These are phyloP conservation scores for Chaetodon trifasciatus DNA, from an alignment of 2,797 vertebrate genomes.

Conservation along the genomic window DNA sequence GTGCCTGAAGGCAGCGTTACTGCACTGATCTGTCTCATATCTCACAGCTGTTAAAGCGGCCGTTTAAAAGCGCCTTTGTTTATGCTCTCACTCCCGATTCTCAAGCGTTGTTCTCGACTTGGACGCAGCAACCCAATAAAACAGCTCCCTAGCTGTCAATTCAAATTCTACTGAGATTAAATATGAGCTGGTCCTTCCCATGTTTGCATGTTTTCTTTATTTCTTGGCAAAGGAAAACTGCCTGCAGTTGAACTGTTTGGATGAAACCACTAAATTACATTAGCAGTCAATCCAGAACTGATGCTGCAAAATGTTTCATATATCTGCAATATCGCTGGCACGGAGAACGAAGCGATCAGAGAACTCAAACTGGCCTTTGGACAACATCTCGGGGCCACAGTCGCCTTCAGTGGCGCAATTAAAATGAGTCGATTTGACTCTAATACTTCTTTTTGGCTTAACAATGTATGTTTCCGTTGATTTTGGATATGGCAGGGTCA, in stretches of 20 bases:
- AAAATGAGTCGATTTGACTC: not conserved
- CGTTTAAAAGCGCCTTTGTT: constrained; percentile 1
- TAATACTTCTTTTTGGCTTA: not conserved
- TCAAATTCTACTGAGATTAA: constrained; percentile 16
- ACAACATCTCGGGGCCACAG: not conserved
- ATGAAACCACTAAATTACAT: constrained; percentile 28
- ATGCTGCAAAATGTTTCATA: constrained; percentile 5
- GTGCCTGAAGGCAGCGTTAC: constrained; percentile 5
- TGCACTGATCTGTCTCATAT: constrained; percentile 3
- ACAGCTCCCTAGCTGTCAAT: not conserved
- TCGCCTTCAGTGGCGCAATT: not conserved
- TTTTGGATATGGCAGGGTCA: not conserved
- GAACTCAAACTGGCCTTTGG: constrained; percentile 11
- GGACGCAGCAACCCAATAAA: constrained; percentile 1
- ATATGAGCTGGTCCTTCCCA: constrained; percentile 23
- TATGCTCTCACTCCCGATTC: constrained; percentile 3
- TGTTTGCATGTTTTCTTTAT: constrained; percentile 6
- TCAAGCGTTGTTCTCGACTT: not conserved
- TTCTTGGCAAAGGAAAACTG: constrained; percentile 49
- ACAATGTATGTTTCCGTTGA: not conserved
- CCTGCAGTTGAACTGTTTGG: constrained; percentile 35
- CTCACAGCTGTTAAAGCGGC: constrained; percentile 27
- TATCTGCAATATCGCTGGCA: constrained; percentile 19
- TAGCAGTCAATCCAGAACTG: constrained; percentile 5
- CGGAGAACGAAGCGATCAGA: constrained; percentile 1